A percentile compares a stretch with the other conserved stretches of the same genome.
These are phyloP conservation scores for Setophaga kirtlandii DNA, from an alignment of 2,113 vertebrate genomes.

Conservation along the genomic window DNA sequence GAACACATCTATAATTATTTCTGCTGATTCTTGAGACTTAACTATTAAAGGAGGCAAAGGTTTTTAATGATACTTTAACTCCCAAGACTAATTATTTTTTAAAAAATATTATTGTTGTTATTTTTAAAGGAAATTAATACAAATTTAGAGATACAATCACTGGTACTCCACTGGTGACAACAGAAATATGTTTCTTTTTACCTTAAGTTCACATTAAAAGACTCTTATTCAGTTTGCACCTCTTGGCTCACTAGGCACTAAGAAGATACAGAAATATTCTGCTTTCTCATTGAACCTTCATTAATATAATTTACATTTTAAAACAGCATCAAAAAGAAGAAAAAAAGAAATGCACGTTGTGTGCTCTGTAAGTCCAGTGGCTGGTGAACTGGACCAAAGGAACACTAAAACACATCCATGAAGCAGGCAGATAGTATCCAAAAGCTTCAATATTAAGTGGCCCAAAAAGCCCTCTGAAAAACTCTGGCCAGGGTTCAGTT, in stretches of 20 bases:
- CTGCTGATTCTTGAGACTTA: background rate
- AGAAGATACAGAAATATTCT: background rate
- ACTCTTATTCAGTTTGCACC: background rate
- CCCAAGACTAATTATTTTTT: accelerated
- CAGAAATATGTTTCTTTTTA: background rate
- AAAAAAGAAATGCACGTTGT: background rate
- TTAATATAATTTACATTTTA: background rate
- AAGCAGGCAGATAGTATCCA: background rate
- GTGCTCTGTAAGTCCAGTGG: background rate
- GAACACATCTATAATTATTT: background rate
- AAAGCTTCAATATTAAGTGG: background rate
- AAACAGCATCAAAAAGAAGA: background rate
- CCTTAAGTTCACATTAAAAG: background rate
- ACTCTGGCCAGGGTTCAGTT: background rate
- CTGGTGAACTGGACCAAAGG: background rate
- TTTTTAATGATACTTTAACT: background rate
- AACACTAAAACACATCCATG: background rate
- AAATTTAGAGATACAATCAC: background rate
- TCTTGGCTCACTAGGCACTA: background rate
- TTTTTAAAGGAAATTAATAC: background rate
- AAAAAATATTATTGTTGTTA: background rate
- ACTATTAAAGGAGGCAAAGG: background rate
- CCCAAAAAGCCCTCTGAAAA: background rate
- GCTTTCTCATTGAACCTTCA: background rate
- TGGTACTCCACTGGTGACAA: background rate